Evolutionary conservation across 2,113 vertebrate species (phyloP).

Genomic region (Recurvirostra avosetta): DNA sequence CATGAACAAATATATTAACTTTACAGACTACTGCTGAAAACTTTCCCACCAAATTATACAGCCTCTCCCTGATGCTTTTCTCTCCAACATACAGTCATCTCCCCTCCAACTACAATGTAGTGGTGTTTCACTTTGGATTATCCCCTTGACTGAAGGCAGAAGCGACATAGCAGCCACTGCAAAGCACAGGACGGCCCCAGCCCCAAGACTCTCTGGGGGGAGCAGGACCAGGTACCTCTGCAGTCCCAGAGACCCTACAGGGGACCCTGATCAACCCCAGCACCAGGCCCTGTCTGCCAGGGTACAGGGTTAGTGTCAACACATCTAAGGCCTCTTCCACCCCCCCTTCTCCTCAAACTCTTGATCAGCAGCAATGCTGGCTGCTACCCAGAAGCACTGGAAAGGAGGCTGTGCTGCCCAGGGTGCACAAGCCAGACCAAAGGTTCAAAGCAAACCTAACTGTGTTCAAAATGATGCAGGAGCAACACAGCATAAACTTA

Average conservation of each 20-base stretch:
- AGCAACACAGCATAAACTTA: accelerated
- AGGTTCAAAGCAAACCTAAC: not conserved
- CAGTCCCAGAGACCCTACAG: not conserved
- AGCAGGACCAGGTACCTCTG: not conserved
- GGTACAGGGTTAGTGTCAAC: accelerated
- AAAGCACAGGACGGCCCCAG: not conserved
- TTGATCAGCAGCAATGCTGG: not conserved
- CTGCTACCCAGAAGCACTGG: not conserved
- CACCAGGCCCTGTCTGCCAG: not conserved
- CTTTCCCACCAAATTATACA: not conserved
- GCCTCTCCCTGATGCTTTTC: not conserved
- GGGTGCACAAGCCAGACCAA: not conserved
- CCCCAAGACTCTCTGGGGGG: accelerated
- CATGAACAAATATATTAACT: not conserved
- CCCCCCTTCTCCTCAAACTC: not conserved
- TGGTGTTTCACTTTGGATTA: not conserved
- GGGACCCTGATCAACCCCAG: not conserved
- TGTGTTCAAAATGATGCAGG: accelerated
- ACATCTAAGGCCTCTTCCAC: not conserved
- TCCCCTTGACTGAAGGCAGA: not conserved
- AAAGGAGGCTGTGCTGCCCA: not conserved
- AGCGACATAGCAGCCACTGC: accelerated
- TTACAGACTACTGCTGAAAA: not conserved
- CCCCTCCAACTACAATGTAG: not conserved
- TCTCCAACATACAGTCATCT: not conserved